A percentile compares a stretch with the other conserved stretches of the same genome.
Evolutionary conservation across 2,888 invertebrate species (phyloP).

Genomic region (Ennomos erosarius): DNA sequence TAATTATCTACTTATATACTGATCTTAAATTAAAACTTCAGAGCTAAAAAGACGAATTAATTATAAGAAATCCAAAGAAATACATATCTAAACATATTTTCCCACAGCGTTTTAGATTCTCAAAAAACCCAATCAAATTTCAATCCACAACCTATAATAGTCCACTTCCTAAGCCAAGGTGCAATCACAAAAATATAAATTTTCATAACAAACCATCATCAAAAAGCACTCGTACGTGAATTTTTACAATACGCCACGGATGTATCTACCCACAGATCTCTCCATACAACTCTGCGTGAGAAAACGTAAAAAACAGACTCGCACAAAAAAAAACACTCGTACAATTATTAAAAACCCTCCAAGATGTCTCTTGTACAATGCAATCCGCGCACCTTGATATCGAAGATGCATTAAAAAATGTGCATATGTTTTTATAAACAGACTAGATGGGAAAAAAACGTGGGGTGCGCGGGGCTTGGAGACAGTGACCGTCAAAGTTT

Average conservation of each 20-base stretch:
- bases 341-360: constrained; percentile 77
- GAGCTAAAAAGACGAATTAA: no score
- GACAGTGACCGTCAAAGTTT: constrained; percentile 57
- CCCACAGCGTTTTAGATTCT: no score
- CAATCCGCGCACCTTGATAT: constrained; percentile 72
- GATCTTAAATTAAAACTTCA: no score
- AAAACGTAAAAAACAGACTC: constrained; percentile 81
- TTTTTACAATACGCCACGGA: constrained; percentile 68
- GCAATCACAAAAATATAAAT: constrained; percentile 29
- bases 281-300: constrained; percentile 80
- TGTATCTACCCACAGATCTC: constrained; percentile 85
- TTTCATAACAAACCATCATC: constrained; percentile 53
- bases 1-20: no score
- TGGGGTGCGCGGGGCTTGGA: constrained; percentile 57
- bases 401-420: constrained; percentile 81
- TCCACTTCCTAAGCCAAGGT: constrained; percentile 28
- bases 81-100: no score
- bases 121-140: no score
- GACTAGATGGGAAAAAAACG: constrained; percentile 61
- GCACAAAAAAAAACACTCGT: constrained; percentile 78
- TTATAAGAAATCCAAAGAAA: no score
- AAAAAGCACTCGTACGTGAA: constrained; percentile 67
- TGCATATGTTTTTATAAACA: constrained; percentile 84
- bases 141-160: constrained; percentile 5
- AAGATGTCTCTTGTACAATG: constrained; percentile 78